Conservation (phyloP, 2,888 invertebrate genomes). For the Stenotaenia linearis region DNA sequence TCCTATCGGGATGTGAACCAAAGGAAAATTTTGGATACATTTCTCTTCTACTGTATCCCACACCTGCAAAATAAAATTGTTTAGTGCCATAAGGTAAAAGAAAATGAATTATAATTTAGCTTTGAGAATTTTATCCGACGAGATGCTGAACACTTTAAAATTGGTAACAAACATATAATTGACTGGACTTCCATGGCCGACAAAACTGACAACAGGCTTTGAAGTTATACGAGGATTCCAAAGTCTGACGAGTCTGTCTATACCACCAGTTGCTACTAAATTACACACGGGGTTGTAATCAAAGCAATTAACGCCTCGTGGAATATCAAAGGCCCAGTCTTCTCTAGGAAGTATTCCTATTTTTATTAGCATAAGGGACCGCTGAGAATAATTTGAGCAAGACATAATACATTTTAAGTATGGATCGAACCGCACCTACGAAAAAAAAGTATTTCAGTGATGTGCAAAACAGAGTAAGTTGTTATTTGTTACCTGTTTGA, state of each 20-base stretch:
- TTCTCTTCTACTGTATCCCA: not conserved
- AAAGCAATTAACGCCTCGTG: not conserved
- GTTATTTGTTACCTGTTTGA: not conserved
- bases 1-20: not conserved
- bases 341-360: not conserved
- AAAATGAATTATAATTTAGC: not conserved
- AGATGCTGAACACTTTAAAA: not conserved
- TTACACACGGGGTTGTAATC: not conserved
- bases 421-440: not conserved
- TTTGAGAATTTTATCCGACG: not conserved
- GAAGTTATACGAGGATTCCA: not conserved
- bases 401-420: not conserved
- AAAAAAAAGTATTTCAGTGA: not conserved
- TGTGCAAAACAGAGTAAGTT: not conserved
- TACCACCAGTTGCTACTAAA: not conserved
- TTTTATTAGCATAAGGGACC: not conserved
- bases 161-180: not conserved
- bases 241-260: not conserved
- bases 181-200: not conserved
- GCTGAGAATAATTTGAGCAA: not conserved
- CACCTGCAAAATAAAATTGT: not conserved
- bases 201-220: not conserved
- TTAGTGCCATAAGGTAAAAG: too few relatives aligned
- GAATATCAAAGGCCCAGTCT: not conserved
- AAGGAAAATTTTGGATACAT: not conserved